Evolutionary conservation across 2,888 invertebrate genomes (phyloP), one percentile per base, ranked within the genome.

Genomic region (Scrobipalpa costella): DNA sequence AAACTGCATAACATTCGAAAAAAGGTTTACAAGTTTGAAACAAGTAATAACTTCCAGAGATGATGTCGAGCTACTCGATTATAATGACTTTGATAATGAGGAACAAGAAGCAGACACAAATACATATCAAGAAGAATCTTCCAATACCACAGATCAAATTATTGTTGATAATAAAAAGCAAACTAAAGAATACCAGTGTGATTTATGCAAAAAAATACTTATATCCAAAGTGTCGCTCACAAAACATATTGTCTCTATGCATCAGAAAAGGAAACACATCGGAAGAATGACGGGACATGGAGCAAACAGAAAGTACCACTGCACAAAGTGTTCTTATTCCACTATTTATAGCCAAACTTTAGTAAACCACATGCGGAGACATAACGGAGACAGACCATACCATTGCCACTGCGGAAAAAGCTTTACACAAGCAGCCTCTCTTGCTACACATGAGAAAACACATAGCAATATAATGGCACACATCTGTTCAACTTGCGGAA

Each of bases 291-390:
- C 85, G 49, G 92, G 91, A 2, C 85, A 74, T 77, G 90, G 91
- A 34, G 69, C 75, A 13, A 72, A 76, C 8, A 78, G 90, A 40
- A 76, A 80, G 11, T 90, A 90, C 67, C 85, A 90, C 67, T 92
- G 92, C 67, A 82, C 83, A n/a, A 77, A 79, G 68, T 92, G 92
- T 71, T 66, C 81, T 11, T 92, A 92, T 66, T 80, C 79, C 21
- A 88, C 92, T 15, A 89, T 85, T 1, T 88, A 91, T 69, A 90
- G 90, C 61, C 91, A 92, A 68, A 91, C 90, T 40, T 73, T 92
- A 57, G 84, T 86, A 1, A 90, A 92, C 68, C 92, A 92, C 66
- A 84, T 86, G 80, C 78, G 90, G 66, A 80, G 82, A 49, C 92
- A 92, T 69, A 86, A 86, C 70, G 92, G 92, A 19, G 87, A 90